These are phyloP conservation scores for Ceryle rudis DNA, from an alignment of 2,797 vertebrate species.

Conservation along the genomic window DNA sequence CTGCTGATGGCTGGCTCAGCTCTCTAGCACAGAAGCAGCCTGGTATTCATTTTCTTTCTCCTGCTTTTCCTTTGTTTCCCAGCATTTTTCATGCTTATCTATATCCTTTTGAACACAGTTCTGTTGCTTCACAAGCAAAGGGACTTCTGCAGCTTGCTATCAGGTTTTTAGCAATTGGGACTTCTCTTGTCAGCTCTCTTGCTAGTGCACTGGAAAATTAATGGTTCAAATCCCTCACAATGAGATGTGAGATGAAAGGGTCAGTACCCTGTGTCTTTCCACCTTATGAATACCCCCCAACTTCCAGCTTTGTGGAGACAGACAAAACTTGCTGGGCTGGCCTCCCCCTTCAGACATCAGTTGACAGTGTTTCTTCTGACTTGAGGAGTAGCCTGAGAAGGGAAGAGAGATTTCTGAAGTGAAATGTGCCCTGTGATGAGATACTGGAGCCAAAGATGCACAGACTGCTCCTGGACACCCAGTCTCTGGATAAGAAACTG, in stretches of 20 bases:
- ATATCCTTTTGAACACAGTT: background rate
- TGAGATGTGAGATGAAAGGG: background rate
- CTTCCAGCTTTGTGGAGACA: background rate
- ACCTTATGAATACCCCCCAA: background rate
- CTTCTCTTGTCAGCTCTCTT: background rate
- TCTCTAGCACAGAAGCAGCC: rapidly evolving
- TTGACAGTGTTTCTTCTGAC: background rate
- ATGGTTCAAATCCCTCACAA: background rate
- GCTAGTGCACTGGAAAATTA: background rate
- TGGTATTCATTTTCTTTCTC: background rate
- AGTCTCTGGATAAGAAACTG: conserved; percentile 61
- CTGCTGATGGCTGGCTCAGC: background rate
- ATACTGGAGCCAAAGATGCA: conserved; percentile 24
- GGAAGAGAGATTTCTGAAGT: conserved; percentile 39
- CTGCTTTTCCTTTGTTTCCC: background rate
- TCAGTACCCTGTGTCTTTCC: background rate
- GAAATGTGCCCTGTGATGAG: conserved; percentile 59
- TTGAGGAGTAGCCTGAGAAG: conserved; percentile 50
- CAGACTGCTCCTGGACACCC: conserved; percentile 23
- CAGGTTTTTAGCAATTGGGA: background rate
- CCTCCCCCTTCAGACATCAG: background rate
- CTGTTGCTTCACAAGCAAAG: background rate
- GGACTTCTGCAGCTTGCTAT: background rate
- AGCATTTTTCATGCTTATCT: background rate
- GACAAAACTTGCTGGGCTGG: background rate